These are phyloP conservation scores for Macroramphosus scolopax DNA, from an alignment of 2,797 vertebrate genomes.

Conservation along the genomic window DNA sequence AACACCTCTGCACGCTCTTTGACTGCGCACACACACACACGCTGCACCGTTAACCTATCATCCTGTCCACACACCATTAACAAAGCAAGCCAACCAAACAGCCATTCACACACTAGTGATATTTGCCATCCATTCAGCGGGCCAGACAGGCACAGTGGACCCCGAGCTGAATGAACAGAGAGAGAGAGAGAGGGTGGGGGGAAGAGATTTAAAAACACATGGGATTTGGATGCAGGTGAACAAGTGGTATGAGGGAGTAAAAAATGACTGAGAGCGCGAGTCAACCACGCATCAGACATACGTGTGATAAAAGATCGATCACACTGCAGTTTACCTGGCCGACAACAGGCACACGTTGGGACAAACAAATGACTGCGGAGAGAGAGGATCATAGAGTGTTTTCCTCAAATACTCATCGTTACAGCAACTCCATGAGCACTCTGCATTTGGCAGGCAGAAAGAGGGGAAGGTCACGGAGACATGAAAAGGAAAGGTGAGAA, in stretches of 20 bases:
- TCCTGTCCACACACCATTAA: conserved; percentile 54
- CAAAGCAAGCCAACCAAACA: conserved; percentile 54
- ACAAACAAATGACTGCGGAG: conserved; percentile 64
- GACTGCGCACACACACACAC: conserved; percentile 42
- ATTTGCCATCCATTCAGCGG: no score
- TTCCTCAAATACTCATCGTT: conserved; percentile 36
- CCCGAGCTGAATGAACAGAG: conserved; percentile 40
- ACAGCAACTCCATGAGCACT: conserved; percentile 37
- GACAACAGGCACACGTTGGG: conserved; percentile 31
- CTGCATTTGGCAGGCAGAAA: conserved; percentile 48
- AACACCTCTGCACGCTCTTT: no score
- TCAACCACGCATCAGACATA: conserved; percentile 38
- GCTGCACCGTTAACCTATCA: conserved; percentile 36
- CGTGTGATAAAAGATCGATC: conserved; percentile 33
- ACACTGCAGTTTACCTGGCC: conserved; percentile 51
- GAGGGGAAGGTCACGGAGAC: conserved; percentile 52
- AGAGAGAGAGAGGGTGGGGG: conserved; percentile 9
- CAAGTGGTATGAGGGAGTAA: conserved; percentile 26
- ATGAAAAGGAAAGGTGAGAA: conserved; percentile 46
- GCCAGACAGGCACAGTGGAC: conserved; percentile 45
- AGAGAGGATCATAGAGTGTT: conserved; percentile 40
- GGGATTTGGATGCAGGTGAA: conserved; percentile 8
- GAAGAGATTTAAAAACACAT: conserved; percentile 14
- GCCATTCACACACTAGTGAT: no score
- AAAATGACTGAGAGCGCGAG: conserved; percentile 34